Base-by-base conservation (phyloP, 2,797 vertebrate genomes). In the Micromesistius poutassou region DNA sequence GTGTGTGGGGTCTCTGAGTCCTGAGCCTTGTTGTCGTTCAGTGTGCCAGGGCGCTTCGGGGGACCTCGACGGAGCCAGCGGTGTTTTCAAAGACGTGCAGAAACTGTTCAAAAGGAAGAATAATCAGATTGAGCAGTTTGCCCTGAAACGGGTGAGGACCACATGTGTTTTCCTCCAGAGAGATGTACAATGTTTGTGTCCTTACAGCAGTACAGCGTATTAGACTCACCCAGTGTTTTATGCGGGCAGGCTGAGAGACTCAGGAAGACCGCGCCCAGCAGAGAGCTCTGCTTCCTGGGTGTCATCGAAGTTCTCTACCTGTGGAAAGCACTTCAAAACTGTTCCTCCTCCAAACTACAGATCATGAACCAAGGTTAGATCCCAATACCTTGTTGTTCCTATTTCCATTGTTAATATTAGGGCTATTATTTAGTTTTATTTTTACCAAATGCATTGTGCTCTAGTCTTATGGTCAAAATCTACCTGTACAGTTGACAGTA, bases 41-140 rank as follows among this genome's bases (percentile, higher is more conserved):
- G 98, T 98, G 78, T 98, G 97, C 88, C 97, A 98, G 76, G 98
- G 98, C 72, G 97, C 97, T 25, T 94, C 96, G 0, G 98, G 97
- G 76, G 97, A 98, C 80, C 88, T 96, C 85, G 94, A 83, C 0
- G 96, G 96, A 71, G 97, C 98, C 4, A 96, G 94, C 31, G 89
- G 91, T 3, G 95, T 99, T 80, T 98, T 99, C 84, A 96, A 95
- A 91, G 98, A 99, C 28, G 97, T 99, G 68, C 97, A 98, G 92
- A 98, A 97, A 85, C 95, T 99, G 80, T 99, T 99, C 91, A 99
- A 98, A 91, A 96, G 98, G 79, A 99, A 99, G 92, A 98, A 98
- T 91, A 99, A 99, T 90, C 98, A 99, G 91, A 99, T 99, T 19
- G 98, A 99, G 84, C 98, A 99, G 86, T 99, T 99, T 92, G 97